A percentile compares a stretch with the other conserved stretches of the same genome.
phyloP scores from a whole-genome alignment of 92 coral and sea anemone genomes.

The Anthopleura xanthogrammica region DNA sequence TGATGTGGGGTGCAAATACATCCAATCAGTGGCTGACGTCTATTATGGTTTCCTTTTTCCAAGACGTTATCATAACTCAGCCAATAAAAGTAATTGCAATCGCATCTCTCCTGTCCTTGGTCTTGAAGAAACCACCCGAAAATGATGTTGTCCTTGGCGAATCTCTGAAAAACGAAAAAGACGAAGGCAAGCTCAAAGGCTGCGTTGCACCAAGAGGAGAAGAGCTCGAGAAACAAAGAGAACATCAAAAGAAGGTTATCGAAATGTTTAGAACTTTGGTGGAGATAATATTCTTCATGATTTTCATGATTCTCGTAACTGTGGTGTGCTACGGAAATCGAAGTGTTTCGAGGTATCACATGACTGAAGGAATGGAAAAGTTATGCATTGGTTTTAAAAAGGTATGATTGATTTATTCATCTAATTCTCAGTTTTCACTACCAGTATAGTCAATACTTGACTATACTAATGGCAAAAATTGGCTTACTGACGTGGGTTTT shows the following conservation, averaged over 20 bases:
- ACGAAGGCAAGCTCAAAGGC: conserved; percentile 17
- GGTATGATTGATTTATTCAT: conserved; percentile 18
- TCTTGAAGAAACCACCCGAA: conserved; percentile 76
- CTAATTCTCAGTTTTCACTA: no score
- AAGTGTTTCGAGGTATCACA: conserved; percentile 50
- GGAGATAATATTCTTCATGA: conserved; percentile 58
- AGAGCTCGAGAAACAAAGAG: conserved; percentile 60
- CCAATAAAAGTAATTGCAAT: conserved; percentile 76
- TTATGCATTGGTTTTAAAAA: conserved; percentile 45
- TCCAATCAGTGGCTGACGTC: conserved; percentile 90
- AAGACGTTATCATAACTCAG: conserved; percentile 79
- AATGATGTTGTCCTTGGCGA: conserved; percentile 67
- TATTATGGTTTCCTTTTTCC: conserved; percentile 80
- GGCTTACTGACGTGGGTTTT: no score
- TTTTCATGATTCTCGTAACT: conserved; percentile 55
- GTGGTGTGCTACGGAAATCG: conserved; percentile 74
- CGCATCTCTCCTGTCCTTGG: conserved; percentile 69
- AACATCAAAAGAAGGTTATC: conserved; percentile 56
- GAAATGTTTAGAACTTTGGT: conserved; percentile 60
- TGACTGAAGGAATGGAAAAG: conserved; percentile 63
- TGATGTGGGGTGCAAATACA: conserved; percentile 86
- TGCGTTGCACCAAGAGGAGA: conserved; percentile 53
- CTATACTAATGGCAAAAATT: no score
- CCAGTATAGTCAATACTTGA: no score
- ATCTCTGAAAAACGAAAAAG: conserved; percentile 40